phyloP scores from a whole-genome alignment of 2,113 vertebrate species.

The Dinomys branickii region DNA sequence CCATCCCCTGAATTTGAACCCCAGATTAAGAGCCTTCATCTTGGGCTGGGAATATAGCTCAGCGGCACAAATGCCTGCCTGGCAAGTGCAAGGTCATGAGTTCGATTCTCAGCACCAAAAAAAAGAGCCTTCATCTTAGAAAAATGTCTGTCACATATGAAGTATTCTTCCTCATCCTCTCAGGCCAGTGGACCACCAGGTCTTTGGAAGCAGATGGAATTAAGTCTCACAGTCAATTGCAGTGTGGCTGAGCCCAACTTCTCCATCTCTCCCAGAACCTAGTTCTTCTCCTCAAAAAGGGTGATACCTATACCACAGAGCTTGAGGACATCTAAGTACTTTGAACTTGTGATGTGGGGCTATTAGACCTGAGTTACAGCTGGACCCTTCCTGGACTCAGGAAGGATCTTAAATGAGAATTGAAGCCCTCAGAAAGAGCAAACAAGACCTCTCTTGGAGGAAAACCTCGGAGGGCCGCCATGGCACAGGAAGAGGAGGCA shows the following conservation, averaged over 20 bases:
- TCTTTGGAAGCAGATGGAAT: background rate
- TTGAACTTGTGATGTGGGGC: background rate
- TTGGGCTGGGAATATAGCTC: no score
- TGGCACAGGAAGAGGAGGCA: no score
- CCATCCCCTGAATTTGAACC: background rate
- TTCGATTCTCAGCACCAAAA: no score
- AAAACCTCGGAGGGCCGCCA: no score
- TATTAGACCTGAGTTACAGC: background rate
- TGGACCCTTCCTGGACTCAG: no score
- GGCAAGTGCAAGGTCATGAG: no score
- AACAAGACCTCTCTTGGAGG: no score
- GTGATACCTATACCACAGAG: background rate
- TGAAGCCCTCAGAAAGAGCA: no score
- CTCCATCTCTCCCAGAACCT: background rate
- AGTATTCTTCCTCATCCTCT: background rate
- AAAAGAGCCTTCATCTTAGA: background rate
- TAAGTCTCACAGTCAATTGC: background rate
- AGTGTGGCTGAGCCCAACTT: background rate
- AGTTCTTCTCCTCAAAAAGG: background rate
- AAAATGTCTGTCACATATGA: background rate
- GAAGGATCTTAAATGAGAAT: no score
- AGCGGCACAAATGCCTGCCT: no score
- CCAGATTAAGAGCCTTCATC: background rate
- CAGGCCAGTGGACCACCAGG: background rate
- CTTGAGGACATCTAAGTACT: background rate